Conservation (phyloP, 2,113 vertebrate species). For the Chamaetylas fuelleborni region DNA sequence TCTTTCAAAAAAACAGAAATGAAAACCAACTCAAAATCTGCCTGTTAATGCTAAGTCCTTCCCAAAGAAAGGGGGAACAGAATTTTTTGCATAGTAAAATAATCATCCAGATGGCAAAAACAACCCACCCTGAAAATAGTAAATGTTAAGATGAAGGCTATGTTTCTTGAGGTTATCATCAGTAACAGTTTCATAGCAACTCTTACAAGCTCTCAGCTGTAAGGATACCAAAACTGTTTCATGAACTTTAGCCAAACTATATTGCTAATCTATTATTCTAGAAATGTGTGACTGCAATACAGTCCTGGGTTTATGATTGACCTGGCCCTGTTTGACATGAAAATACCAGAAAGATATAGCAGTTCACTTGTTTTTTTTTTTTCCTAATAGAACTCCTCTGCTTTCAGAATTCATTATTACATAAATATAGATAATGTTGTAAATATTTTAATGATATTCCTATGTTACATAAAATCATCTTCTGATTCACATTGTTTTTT, state of each 20-base stretch:
- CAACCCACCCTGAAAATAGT: background rate
- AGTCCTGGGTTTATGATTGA: slow-evolving; percentile 1
- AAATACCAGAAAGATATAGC: background rate
- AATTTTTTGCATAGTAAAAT: slow-evolving; percentile 21
- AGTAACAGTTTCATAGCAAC: background rate
- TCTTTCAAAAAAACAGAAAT: background rate
- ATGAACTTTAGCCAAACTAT: background rate
- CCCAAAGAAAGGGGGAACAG: background rate
- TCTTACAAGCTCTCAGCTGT: background rate
- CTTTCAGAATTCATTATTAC: background rate
- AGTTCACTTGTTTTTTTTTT: background rate
- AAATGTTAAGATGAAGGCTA: background rate
- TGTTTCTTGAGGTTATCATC: background rate
- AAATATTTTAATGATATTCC: background rate
- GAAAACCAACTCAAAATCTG: background rate
- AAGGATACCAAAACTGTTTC: background rate
- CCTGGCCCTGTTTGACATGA: background rate
- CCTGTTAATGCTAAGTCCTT: background rate
- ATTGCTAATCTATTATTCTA: slow-evolving; percentile 1
- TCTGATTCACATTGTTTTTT: background rate
- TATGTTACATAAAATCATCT: background rate
- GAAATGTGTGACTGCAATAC: background rate
- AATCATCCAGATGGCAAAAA: slow-evolving; percentile 13
- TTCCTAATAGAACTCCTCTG: background rate
- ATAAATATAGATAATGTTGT: background rate